Evolutionary conservation across 2,888 invertebrate species (phyloP).

Genomic region (Clitarchus hookeri): DNA sequence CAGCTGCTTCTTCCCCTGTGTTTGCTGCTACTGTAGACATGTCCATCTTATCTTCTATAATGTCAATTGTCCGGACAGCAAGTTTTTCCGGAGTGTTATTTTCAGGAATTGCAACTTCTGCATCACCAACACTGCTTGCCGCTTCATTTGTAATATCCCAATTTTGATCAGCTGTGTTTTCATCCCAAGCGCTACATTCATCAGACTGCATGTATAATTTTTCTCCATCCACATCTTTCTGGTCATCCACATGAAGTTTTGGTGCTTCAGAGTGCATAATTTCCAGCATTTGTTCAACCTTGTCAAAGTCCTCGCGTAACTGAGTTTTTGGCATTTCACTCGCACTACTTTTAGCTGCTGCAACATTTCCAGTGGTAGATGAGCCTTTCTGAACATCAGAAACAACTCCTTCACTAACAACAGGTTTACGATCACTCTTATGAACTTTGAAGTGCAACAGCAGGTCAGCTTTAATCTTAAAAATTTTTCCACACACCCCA

Average conservation of each 20-base stretch:
- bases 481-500: constrained; percentile 34
- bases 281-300: constrained; percentile 32
- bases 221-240: background rate
- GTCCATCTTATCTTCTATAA: constrained; percentile 15
- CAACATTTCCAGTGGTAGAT: background rate
- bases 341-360: background rate
- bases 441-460: constrained; percentile 35
- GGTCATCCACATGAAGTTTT: background rate
- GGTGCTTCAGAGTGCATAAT: constrained; percentile 30
- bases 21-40: background rate
- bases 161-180: background rate
- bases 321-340: constrained; percentile 9
- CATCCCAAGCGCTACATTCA: background rate
- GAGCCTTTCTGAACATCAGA: constrained; percentile 3
- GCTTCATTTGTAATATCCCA: background rate
- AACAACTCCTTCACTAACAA: background rate
- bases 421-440: background rate
- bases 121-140: background rate
- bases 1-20: background rate
- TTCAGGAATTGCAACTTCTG: background rate
- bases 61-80: background rate
- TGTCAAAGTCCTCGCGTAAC: constrained; percentile 22
- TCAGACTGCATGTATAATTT: background rate
- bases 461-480: constrained; percentile 28
- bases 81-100: background rate